These are phyloP conservation scores for Ochotona curzoniae DNA, from an alignment of 2,113 vertebrate genomes.

Conservation along the genomic window DNA sequence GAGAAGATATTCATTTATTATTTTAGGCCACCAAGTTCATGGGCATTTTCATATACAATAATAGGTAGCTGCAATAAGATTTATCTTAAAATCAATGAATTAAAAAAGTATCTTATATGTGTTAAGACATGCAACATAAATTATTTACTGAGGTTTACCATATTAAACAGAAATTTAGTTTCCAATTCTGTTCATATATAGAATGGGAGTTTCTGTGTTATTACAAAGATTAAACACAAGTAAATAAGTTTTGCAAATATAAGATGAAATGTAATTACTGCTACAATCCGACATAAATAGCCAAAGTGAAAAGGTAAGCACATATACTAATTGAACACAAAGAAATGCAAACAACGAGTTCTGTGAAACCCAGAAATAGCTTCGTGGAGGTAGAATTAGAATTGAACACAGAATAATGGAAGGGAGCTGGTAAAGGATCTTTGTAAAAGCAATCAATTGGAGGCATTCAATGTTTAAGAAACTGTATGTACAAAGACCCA, in stretches of 20 bases:
- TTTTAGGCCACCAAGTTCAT: background rate
- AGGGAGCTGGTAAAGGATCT: background rate
- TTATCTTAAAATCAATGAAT: constrained; percentile 28
- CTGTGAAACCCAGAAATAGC: background rate
- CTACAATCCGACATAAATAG: background rate
- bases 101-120: background rate
- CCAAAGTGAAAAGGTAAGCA: background rate
- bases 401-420: background rate
- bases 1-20: background rate
- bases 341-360: constrained; percentile 24
- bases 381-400: background rate
- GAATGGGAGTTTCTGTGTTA: background rate
- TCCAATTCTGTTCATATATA: background rate
- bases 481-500: background rate
- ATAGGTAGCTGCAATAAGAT: background rate
- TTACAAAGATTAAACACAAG: background rate
- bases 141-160: background rate
- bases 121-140: background rate
- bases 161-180: background rate
- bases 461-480: background rate
- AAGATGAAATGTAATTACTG: background rate
- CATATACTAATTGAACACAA: background rate
- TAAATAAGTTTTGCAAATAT: background rate
- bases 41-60: background rate
- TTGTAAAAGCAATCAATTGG: background rate